Percentiles rank a stretch among this genome's conserved stretches.
Evolutionary conservation across 2,797 vertebrate species (phyloP).

Genomic region (Hylomyscus alleni): DNA sequence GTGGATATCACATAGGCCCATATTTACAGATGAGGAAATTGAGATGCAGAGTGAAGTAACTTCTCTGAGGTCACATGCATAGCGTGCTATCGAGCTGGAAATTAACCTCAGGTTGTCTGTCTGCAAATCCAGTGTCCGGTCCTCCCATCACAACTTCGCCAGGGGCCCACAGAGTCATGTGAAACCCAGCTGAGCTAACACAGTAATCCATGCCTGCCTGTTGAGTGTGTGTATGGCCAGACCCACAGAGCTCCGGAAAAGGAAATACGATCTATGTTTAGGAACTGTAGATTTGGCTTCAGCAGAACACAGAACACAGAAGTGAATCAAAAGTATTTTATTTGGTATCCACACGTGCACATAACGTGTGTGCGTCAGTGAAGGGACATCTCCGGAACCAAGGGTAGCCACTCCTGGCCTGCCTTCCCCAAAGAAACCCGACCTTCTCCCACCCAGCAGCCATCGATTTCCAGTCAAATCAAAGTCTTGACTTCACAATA

Average conservation of each 20-base stretch:
- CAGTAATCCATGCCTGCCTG: not conserved
- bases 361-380: not conserved
- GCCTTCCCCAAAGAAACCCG: not conserved
- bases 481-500: slow-evolving; percentile 15
- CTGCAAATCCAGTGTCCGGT: slow-evolving; percentile 1
- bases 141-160: slow-evolving; percentile 22
- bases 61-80: slow-evolving; percentile 57
- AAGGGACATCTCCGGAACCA: not conserved
- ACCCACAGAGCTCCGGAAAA: slow-evolving; percentile 1
- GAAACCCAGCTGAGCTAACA: slow-evolving; percentile 1
- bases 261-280: not conserved
- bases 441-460: too few relatives aligned
- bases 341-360: not conserved
- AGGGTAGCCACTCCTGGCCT: not conserved
- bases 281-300: not conserved
- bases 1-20: not conserved
- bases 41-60: slow-evolving; percentile 49
- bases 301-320: not conserved
- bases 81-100: slow-evolving; percentile 35
- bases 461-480: not conserved
- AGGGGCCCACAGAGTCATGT: not conserved
- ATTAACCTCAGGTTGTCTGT: slow-evolving; percentile 29
- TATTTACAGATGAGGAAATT: slow-evolving; percentile 63
- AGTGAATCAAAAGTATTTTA: not conserved
- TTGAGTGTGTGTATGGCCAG: not conserved